These are phyloP conservation scores for Pangasius macronema DNA, from an alignment of 2,797 vertebrate species.

Conservation along the genomic window DNA sequence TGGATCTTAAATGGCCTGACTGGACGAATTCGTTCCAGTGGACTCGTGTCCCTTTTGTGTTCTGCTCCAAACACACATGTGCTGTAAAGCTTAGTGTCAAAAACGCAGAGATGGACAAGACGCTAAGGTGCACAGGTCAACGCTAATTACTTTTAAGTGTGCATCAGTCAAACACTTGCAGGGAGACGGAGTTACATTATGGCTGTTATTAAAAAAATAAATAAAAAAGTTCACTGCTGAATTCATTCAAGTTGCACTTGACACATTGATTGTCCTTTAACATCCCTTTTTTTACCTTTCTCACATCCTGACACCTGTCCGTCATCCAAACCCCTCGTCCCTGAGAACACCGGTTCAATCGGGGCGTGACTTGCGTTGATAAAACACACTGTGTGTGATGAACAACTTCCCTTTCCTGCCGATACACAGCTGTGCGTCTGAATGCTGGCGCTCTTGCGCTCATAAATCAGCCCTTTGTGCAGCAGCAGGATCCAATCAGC, in stretches of 20 bases:
- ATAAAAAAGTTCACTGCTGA: background rate
- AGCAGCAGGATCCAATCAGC: constrained; percentile 95
- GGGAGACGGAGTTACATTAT: background rate
- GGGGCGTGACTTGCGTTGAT: constrained; percentile 84
- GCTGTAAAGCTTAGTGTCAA: constrained; percentile 66
- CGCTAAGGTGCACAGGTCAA: background rate
- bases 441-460: constrained; percentile 80
- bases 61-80: constrained; percentile 59
- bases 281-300: background rate
- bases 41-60: constrained; percentile 51
- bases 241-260: background rate
- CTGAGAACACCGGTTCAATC: constrained; percentile 73
- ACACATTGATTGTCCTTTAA: background rate
- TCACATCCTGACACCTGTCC: constrained; percentile 79
- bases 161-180: background rate
- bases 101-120: background rate
- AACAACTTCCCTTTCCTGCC: constrained; percentile 98
- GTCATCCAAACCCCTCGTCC: constrained; percentile 79
- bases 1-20: constrained; percentile 64
- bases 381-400: constrained; percentile 90
- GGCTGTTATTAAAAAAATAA: background rate
- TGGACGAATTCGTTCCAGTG: constrained; percentile 70
- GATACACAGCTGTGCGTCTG: constrained; percentile 88
- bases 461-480: constrained; percentile 96
- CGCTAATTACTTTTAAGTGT: constrained; percentile 5